Evolutionary conservation across 2,113 vertebrate genomes (phyloP).

Genomic region (Piaya cayana): DNA sequence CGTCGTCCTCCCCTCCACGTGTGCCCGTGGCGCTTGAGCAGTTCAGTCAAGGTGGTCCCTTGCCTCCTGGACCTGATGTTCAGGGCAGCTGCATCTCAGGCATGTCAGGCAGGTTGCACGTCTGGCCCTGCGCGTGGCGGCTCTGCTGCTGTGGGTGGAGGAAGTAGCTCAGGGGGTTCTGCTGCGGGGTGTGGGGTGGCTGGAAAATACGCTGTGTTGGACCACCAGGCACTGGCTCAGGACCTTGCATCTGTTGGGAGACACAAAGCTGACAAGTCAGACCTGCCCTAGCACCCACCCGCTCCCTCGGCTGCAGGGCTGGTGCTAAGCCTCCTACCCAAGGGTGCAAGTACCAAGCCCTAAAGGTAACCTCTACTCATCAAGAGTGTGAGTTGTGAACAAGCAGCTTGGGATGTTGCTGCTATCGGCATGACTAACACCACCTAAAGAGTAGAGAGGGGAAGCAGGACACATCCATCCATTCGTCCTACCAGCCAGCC

Average conservation of each 20-base stretch:
- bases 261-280: not conserved
- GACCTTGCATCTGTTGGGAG: conserved; percentile 76
- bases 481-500: not conserved
- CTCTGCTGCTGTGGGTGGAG: conserved; percentile 69
- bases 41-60: not conserved
- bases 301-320: not conserved
- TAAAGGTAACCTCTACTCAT: not conserved
- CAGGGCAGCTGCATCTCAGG: conserved; percentile 83
- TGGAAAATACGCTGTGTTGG: conserved; percentile 76
- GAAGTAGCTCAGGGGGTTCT: conserved; percentile 77
- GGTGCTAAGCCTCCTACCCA: not conserved
- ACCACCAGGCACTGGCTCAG: conserved; percentile 70
- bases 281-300: not conserved
- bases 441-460: not conserved
- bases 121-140: conserved; percentile 63
- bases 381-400: fast-evolving
- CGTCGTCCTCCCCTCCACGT: fast-evolving
- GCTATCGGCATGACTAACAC: not conserved
- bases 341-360: not conserved
- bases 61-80: not conserved
- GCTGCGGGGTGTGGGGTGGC: conserved; percentile 61
- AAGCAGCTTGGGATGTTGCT: not conserved
- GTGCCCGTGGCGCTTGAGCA: fast-evolving
- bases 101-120: conserved; percentile 77
- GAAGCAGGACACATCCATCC: not conserved